These are phyloP conservation scores for Trochalopteron elliotii DNA, from an alignment of 2,113 vertebrate species.

Conservation along the genomic window DNA sequence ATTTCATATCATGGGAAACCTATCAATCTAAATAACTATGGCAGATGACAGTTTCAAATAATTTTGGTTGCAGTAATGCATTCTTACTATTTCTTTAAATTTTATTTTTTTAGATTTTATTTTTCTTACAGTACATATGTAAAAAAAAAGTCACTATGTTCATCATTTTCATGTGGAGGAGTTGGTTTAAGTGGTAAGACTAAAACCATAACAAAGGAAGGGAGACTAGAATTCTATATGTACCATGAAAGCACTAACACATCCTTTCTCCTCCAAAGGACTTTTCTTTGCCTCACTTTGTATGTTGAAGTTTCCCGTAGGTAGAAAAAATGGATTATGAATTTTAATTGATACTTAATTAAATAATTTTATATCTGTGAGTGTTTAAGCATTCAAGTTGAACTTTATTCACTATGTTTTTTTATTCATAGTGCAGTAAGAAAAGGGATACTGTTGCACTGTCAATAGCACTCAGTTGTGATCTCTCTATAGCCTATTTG, in stretches of 20 bases:
- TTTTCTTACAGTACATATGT: not conserved
- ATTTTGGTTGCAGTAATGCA: not conserved
- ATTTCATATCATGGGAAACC: not conserved
- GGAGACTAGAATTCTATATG: not conserved
- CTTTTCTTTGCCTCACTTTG: not conserved
- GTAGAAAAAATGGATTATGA: not conserved
- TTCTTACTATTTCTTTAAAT: not conserved
- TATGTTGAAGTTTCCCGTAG: not conserved
- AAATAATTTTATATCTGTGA: not conserved
- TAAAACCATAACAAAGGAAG: not conserved
- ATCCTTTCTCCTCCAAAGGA: not conserved
- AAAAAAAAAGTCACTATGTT: not conserved
- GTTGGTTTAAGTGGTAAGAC: not conserved
- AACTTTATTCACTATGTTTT: not conserved
- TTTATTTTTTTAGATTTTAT: not conserved
- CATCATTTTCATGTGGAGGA: not conserved
- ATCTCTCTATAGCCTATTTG: not conserved
- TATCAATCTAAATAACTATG: not conserved
- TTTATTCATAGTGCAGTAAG: not conserved
- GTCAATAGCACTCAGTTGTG: not conserved
- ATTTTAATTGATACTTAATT: not conserved
- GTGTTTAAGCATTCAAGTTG: not conserved
- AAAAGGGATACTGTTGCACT: not conserved
- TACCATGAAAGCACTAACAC: not conserved
- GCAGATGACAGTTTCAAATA: not conserved